Base-by-base conservation (phyloP, 2,888 invertebrate genomes). In the Drosophila putrida region DNA sequence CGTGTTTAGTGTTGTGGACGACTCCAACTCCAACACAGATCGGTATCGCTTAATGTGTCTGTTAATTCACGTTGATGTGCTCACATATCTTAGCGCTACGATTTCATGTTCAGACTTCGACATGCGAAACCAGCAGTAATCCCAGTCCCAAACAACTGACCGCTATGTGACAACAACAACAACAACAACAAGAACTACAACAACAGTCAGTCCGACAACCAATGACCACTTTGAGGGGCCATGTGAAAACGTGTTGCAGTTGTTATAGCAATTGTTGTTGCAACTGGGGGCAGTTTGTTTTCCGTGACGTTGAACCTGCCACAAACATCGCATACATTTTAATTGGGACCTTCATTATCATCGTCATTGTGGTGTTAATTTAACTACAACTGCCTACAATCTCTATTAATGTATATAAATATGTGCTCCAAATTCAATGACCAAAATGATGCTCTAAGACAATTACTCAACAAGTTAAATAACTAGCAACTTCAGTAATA, bases 1-100 rank as follows among this genome's bases (percentile, higher is more conserved):
- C 71, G 74, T 77, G 76, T 78, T 78, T 81, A 69, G 60, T 66
- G 46, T 25, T 43, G 51, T 71, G 46, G 70, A 69, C 61, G 67
- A 78, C 61, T 73, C 43, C 25, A 9, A 31, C 31, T 31, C 31
- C 31, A 9, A 75, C 43, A 62, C 64, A 81, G 89, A 87, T 87
- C 75, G 73, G 70, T 88, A 89, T 89, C 90, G 79, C 75, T 85
- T 85, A 80, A 87, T 82, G 88, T 85, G 85, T 78, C 85, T 88
- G 88, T 85, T 89, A 88, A 88, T 89, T 89, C 88, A 88, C 85
- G 67, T 88, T 85, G 83, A 84, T 84, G 83, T 84, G 87, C 84
- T 83, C 89, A 88, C 88, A 88, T 84, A 88, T 84, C 83, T 88
- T 78, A 49, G 63, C 82, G 78, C 80, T 79, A 63, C 85, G 88